Base-by-base conservation (phyloP, 2,113 vertebrate genomes). In the Podarcis cretensis region DNA sequence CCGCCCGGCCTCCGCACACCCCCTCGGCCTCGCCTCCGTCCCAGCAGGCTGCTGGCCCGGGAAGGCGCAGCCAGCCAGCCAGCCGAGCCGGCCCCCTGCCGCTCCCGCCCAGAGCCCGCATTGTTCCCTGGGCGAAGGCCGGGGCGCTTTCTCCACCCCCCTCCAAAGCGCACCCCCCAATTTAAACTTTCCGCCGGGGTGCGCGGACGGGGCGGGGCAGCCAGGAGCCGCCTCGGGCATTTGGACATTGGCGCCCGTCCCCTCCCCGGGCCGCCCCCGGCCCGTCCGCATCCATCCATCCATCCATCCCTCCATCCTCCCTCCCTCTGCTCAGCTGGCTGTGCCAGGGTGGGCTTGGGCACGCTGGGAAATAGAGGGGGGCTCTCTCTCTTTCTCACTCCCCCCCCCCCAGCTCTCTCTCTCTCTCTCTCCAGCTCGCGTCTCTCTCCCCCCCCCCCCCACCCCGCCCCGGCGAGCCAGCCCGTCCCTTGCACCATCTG, bases 11-110 rank as follows among this genome's bases (percentile, higher is more conserved):
- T 93, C 92, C 90, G 65, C 65, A 90, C 87, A 87, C 94, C 93
- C 94, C 96, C 81, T 9, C 4, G n/a, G 80, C 80, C 48, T n/a
- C 81, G 48, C 43, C 78, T 5, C 76, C 4, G 92, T 91, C 90
- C 92, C 93, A 90, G 89, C 93, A 83, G 91, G 91, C 89, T 88
- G 93, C 92, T 89, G 94, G 93, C 94, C 94, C 93, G 90, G 91
- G 87, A 88, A 91, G 94, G 93, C 83, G 91, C 78, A 18, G 43
- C 40, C 59, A 18, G 43, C 40, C 59, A 18, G 43, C 40, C 59
- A 18, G 77, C 20, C 57, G 32, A 25, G n/a, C 82, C 77, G 93
- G 89, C 94, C 94, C 88, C 86, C 91, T 68, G 90, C 94, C 92
- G 95, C 95, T 25, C 14, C 81, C 21, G 25, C 30, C 37, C 21